These are phyloP conservation scores for Guaruba guarouba DNA, from an alignment of 2,113 vertebrate genomes.

Conservation along the genomic window DNA sequence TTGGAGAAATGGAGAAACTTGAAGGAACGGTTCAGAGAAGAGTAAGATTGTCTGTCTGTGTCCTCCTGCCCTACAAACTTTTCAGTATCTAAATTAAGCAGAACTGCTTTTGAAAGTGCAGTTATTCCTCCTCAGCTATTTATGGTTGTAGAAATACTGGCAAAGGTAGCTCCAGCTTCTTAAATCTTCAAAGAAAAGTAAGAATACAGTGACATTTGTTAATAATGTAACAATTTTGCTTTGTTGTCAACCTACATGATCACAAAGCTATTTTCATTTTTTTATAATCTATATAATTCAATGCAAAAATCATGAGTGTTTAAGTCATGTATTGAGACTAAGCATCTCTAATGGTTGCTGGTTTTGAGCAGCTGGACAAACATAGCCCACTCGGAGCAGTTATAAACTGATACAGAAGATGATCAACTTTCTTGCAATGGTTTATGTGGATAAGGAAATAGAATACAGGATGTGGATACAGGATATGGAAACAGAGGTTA, in stretches of 20 bases:
- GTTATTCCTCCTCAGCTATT: not conserved
- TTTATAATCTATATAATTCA: slow-evolving; percentile 1
- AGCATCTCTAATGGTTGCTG: not conserved
- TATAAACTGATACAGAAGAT: not conserved
- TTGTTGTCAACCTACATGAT: not conserved
- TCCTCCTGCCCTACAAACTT: not conserved
- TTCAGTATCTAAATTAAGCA: not conserved
- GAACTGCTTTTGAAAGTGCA: not conserved
- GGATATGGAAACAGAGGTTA: not conserved
- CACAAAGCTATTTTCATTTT: not conserved
- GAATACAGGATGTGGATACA: not conserved
- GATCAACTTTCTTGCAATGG: not conserved
- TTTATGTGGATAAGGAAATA: not conserved
- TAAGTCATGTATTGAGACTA: not conserved
- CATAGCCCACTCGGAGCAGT: not conserved
- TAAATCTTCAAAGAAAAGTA: not conserved
- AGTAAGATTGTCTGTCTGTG: not conserved
- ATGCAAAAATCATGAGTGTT: not conserved
- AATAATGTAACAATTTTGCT: not conserved
- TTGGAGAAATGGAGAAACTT: slow-evolving; percentile 78
- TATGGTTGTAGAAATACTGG: not conserved
- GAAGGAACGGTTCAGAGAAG: slow-evolving; percentile 68
- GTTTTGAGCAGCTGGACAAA: not conserved
- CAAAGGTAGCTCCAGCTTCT: not conserved
- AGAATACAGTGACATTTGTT: not conserved